Conservation (phyloP, 2,888 invertebrate genomes). For the Dione juno region DNA sequence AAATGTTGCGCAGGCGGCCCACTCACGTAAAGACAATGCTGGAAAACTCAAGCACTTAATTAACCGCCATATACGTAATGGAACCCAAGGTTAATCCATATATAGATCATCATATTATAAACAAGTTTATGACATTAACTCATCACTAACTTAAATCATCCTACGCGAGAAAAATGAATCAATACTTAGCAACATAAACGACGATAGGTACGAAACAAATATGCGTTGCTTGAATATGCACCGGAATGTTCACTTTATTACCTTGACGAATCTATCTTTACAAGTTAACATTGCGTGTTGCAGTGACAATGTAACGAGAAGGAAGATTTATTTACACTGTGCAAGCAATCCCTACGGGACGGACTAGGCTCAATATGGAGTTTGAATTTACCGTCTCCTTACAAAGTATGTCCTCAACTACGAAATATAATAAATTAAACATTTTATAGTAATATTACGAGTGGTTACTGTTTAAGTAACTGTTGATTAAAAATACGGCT, state of each 20-base stretch:
- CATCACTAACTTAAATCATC: constrained; percentile 69
- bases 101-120: constrained; percentile 74
- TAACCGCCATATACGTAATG: constrained; percentile 73
- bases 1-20: constrained; percentile 60
- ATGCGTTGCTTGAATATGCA: background rate
- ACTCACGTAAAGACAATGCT: constrained; percentile 69
- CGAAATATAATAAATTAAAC: too few relatives aligned
- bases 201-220: constrained; percentile 2
- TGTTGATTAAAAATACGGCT: background rate
- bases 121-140: constrained; percentile 75
- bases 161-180: constrained; percentile 61
- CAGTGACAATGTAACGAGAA: constrained; percentile 3
- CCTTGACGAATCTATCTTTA: background rate
- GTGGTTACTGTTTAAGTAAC: too few relatives aligned
- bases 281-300: background rate
- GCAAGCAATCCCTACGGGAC: background rate
- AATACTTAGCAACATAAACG: constrained; percentile 20
- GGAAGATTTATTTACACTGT: background rate
- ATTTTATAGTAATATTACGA: too few relatives aligned
- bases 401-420: background rate
- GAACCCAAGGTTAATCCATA: constrained; percentile 76
- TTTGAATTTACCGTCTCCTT: background rate
- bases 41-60: constrained; percentile 79
- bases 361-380: background rate
- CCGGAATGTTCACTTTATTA: background rate